Percentiles rank a stretch among this genome's conserved stretches.
Conservation (phyloP, 92 coral and sea anemone genomes). For the Porites evermanni region DNA sequence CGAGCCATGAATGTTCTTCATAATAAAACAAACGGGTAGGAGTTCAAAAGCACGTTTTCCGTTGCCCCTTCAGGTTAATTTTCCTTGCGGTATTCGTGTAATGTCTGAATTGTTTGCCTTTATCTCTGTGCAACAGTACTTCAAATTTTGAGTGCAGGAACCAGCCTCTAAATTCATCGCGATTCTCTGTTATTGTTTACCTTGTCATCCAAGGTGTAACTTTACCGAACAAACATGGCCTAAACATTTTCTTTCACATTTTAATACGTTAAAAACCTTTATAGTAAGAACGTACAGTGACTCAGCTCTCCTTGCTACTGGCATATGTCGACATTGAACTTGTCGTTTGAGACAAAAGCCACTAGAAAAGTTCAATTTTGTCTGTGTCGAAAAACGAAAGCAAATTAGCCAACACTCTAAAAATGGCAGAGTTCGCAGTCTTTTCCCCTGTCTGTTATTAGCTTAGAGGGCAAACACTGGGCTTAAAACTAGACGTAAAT, state of each 20-base stretch:
- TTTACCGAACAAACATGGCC: conserved; percentile 4
- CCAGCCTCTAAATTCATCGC: background rate
- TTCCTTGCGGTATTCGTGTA: conserved; percentile 36
- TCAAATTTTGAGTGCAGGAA: conserved; percentile 3
- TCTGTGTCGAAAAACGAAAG: conserved; percentile 31
- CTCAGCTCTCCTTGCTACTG: conserved; percentile 31
- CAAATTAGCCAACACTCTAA: background rate
- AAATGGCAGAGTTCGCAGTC: background rate
- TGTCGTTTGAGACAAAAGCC: conserved; percentile 22
- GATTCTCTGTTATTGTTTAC: background rate
- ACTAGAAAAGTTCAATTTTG: conserved; percentile 30
- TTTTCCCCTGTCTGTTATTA: background rate
- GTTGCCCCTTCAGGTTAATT: conserved; percentile 34
- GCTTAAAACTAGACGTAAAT: background rate
- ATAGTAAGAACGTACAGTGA: background rate
- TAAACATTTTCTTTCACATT: background rate
- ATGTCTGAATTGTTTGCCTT: conserved; percentile 1
- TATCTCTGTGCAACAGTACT: conserved; percentile 1
- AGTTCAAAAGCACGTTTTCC: conserved; percentile 52
- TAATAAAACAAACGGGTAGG: conserved; percentile 24
- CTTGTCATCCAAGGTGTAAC: conserved; percentile 1
- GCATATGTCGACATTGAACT: conserved; percentile 33
- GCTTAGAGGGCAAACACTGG: background rate
- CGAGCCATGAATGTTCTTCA: conserved; percentile 29
- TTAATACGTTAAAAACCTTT: background rate